Evolutionary conservation across 2,113 vertebrate species (phyloP), one percentile per base, ranked within the genome.

Genomic region (Tachysurus fulvidraco): DNA sequence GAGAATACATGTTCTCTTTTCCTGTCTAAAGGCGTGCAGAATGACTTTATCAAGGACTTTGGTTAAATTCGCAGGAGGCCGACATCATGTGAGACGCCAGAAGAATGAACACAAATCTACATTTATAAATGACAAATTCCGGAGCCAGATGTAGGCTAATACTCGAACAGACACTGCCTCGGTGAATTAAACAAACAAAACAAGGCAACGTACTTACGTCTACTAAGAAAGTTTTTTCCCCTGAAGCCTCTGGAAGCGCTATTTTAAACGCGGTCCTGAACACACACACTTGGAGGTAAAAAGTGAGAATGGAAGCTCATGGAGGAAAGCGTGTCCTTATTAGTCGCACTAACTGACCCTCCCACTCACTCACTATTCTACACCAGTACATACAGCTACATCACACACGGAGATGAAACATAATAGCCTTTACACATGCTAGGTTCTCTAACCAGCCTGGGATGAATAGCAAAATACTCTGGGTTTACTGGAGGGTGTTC

Each of bases 331-430:
- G 65, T 96, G 96, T 97, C 97, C 97, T 98, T 98, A 98, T 98
- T 98, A 98, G 98, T 97, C 95, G 92, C 93, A 92, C 93, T n/a
- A 91, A 91, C 95, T 97, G 97, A 97, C 97, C 98, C 98, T 98
- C 98, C 98, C 97, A 97, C 97, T 97, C 14, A 54, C 74, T 78
- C n/a, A 78, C 25, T 78, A 54, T 8, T 54, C 74, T 78, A 76
- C 44, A 50, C 41, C 9, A 44, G 69, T 10, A 52, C 11, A 25
- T 4, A 52, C 44, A 76, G 41, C 10, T 52, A 28, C 73, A 54
- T 78, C 50, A 78, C n/a, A 13, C 17, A 9, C 25, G 3, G 36
- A 23, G 36, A 44, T 73, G 36, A 71, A 73, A 23, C 10, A 69
- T 30, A 30, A 65, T 8, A 69, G 67, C 30, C 30, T 7, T 8